Percentiles rank a stretch among this genome's conserved stretches.
Evolutionary conservation across 1,140 invertebrate genomes (phyloP).

Genomic region (Protaetia brevitarsis): DNA sequence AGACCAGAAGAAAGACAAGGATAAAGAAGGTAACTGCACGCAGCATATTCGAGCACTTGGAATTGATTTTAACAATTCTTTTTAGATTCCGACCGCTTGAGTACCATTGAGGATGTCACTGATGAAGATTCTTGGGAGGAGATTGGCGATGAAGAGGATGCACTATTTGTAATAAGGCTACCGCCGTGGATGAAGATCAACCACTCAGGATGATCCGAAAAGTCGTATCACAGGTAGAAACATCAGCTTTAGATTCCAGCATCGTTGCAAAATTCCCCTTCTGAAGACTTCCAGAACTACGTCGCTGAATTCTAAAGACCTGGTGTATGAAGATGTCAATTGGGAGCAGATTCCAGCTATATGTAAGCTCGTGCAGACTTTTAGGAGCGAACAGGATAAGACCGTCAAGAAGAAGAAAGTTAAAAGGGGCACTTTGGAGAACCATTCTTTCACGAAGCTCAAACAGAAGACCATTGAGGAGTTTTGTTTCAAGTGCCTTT

Average conservation of each 20-base stretch:
- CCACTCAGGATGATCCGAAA: constrained; percentile 24
- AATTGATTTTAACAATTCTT: not conserved
- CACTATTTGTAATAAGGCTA: not conserved
- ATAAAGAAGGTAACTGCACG: not conserved
- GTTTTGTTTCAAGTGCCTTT: constrained; percentile 40
- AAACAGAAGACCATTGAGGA: constrained; percentile 40
- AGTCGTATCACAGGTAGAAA: constrained; percentile 23
- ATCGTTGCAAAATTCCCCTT: not conserved
- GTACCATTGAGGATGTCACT: not conserved
- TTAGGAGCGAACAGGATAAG: constrained; percentile 40
- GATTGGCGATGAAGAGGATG: constrained; percentile 9
- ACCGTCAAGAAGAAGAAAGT: constrained; percentile 36
- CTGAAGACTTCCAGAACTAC: constrained; percentile 33
- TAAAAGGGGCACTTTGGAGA: constrained; percentile 51
- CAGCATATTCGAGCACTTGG: too few relatives aligned
- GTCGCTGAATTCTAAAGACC: constrained; percentile 36
- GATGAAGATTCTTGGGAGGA: constrained; percentile 17
- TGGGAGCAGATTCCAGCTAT: constrained; percentile 21
- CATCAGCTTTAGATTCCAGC: not conserved
- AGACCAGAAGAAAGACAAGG: too few relatives aligned
- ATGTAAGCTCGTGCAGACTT: constrained; percentile 38
- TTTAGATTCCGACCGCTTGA: not conserved
- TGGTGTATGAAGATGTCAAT: constrained; percentile 20
- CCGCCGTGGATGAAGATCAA: constrained; percentile 2
- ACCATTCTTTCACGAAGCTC: constrained; percentile 55